These are phyloP conservation scores for Drosophila suboccidentalis DNA, from an alignment of 2,888 invertebrate genomes.

Conservation along the genomic window DNA sequence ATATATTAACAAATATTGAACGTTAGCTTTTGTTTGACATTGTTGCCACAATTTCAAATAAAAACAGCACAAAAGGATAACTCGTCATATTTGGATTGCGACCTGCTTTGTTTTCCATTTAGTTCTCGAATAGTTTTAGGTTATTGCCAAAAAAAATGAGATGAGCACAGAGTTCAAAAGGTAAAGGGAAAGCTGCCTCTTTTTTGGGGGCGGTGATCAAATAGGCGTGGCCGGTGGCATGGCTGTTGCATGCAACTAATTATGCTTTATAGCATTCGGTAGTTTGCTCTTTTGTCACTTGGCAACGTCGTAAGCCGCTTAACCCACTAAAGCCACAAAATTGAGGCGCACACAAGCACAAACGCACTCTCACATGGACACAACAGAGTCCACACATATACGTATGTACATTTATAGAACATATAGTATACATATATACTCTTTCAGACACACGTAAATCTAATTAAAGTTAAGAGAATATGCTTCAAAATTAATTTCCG, in stretches of 20 bases:
- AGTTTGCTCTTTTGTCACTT: constrained; percentile 77
- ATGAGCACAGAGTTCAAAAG: not conserved
- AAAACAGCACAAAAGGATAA: not conserved
- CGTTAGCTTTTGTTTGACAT: not conserved
- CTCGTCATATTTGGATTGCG: constrained; percentile 9
- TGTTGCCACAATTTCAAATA: not conserved
- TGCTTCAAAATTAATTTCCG: constrained; percentile 75
- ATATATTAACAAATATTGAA: not conserved
- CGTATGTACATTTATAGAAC: not conserved
- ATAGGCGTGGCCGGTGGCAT: constrained; percentile 9
- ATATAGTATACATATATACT: constrained; percentile 1
- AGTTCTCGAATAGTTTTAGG: constrained; percentile 35
- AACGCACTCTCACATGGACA: constrained; percentile 16
- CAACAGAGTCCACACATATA: not conserved
- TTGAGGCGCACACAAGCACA: constrained; percentile 35
- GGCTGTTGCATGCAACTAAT: constrained; percentile 68
- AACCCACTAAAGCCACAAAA: constrained; percentile 70
- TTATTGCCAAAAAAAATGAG: constrained; percentile 22
- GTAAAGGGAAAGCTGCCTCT: not conserved
- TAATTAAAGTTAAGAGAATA: constrained; percentile 75
- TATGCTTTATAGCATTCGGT: constrained; percentile 69
- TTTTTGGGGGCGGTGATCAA: not conserved
- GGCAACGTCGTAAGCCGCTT: constrained; percentile 76
- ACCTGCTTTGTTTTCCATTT: constrained; percentile 31
- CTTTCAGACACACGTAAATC: constrained; percentile 56